Conservation (phyloP, 2,888 invertebrate species). For the Pteria penguin region DNA sequence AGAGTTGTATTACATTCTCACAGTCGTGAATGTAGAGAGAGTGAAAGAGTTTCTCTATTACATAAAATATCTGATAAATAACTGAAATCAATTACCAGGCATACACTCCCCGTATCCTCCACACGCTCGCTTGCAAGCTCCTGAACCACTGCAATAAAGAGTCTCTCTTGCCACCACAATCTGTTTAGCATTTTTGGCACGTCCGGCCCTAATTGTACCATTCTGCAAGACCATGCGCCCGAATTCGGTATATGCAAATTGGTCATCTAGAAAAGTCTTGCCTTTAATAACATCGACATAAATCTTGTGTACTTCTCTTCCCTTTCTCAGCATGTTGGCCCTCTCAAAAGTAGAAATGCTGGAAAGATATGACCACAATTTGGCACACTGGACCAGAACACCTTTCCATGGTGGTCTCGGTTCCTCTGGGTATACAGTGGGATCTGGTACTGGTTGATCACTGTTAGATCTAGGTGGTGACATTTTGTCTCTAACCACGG, state of each 20-base stretch:
- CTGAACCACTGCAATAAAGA: slow-evolving; percentile 72
- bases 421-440: slow-evolving; percentile 34
- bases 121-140: slow-evolving; percentile 70
- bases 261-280: slow-evolving; percentile 71
- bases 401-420: slow-evolving; percentile 64
- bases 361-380: slow-evolving; percentile 68
- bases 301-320: slow-evolving; percentile 73
- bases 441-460: slow-evolving; percentile 14
- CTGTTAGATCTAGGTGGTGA: neutral
- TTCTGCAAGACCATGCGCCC: slow-evolving; percentile 71
- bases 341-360: slow-evolving; percentile 67
- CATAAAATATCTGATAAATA: neutral
- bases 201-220: slow-evolving; percentile 70
- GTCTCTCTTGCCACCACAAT: slow-evolving; percentile 75
- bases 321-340: slow-evolving; percentile 73
- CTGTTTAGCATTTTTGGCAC: slow-evolving; percentile 73
- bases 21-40: no score
- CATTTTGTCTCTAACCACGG: neutral
- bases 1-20: no score
- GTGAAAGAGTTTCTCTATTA: no score
- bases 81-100: slow-evolving; percentile 68
- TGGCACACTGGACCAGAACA: slow-evolving; percentile 68
- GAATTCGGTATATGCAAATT: slow-evolving; percentile 72
- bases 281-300: slow-evolving; percentile 73
- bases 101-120: slow-evolving; percentile 71